Percentiles rank a stretch among this genome's conserved stretches.
Conservation (phyloP, 2,888 invertebrate species). For the Ectemnius continuus region DNA sequence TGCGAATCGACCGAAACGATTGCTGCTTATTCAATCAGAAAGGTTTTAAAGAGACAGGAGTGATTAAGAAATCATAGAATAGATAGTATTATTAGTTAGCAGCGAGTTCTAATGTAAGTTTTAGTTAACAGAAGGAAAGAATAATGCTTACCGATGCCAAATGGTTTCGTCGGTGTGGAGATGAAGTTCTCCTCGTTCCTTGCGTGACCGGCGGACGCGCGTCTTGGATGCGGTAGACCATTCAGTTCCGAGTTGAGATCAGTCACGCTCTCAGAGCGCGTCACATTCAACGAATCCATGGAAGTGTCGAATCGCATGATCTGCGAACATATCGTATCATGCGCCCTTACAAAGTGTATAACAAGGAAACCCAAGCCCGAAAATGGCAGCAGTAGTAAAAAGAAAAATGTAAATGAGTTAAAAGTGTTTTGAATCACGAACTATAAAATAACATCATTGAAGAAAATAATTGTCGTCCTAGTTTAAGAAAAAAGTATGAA, state of each 20-base stretch:
- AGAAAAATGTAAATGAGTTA: conserved; percentile 10
- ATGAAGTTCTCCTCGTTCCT: conserved; percentile 76
- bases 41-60: neutral
- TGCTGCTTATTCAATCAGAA: neutral
- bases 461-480: conserved; percentile 1
- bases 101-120: conserved; percentile 19
- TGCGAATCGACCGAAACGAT: too few relatives aligned
- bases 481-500: neutral
- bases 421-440: neutral
- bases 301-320: conserved; percentile 90
- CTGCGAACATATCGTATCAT: conserved; percentile 77
- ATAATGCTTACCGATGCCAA: conserved; percentile 87
- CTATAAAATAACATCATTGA: neutral
- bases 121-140: neutral
- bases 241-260: conserved; percentile 86
- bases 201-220: conserved; percentile 70
- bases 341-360: neutral
- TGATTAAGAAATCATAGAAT: conserved; percentile 59
- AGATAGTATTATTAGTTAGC: conserved; percentile 15
- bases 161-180: conserved; percentile 85
- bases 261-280: conserved; percentile 90
- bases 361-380: neutral
- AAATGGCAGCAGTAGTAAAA: conserved; percentile 5
- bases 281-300: conserved; percentile 88
- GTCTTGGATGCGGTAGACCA: conserved; percentile 68